Evolutionary conservation across 1,140 invertebrate genomes (phyloP).

Genomic region (Brevipalpus yothersi): DNA sequence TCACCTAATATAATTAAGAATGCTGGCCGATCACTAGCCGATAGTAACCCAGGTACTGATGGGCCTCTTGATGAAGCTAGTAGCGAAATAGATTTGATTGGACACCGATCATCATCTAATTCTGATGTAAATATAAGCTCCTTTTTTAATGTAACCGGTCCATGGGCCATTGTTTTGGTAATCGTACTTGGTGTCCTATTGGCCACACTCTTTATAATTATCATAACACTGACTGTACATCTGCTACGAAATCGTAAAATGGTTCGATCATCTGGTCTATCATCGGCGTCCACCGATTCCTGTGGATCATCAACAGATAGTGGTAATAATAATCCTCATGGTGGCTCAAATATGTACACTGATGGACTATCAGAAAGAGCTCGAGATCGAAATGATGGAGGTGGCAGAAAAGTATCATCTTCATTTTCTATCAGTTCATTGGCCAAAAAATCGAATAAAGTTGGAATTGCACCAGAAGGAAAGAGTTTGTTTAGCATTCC

Average conservation of each 20-base stretch:
- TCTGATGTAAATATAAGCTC: neutral
- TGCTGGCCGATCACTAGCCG: conserved; percentile 11
- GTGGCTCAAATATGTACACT: no score
- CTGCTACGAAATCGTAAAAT: conserved; percentile 34
- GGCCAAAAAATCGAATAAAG: neutral
- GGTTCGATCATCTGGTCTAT: neutral
- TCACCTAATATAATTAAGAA: conserved; percentile 17
- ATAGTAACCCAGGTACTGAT: neutral
- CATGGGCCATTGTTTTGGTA: conserved; percentile 28
- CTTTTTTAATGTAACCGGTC: conserved; percentile 2
- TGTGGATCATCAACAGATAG: neutral
- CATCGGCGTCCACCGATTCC: neutral
- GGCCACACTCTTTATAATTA: conserved; percentile 41
- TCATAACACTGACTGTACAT: conserved; percentile 40
- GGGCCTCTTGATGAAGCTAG: neutral
- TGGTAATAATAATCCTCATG: neutral
- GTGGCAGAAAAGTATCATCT: no score
- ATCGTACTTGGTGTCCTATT: conserved; percentile 41
- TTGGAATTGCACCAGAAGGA: neutral
- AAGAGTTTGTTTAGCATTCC: no score
- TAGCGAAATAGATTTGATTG: neutral
- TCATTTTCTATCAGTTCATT: neutral
- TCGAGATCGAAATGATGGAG: no score
- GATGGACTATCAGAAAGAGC: no score
- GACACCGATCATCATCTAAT: neutral